Conservation (phyloP, 2,797 vertebrate species). For the Ceyx erithaca region DNA sequence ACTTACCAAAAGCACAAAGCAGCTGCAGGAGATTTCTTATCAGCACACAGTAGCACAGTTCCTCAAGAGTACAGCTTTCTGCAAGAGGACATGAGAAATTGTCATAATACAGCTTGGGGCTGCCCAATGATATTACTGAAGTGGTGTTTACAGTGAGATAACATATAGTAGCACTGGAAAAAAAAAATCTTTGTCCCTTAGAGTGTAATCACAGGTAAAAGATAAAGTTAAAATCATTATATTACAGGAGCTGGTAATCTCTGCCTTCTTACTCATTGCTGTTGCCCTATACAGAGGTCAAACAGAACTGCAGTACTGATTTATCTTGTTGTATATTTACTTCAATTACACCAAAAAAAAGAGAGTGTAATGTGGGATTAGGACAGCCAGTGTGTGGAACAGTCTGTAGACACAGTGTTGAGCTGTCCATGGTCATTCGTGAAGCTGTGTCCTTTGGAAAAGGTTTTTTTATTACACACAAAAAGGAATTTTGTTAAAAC, state of each 20-base stretch:
- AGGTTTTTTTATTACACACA: too few species aligned
- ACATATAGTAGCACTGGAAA: background rate
- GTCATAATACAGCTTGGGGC: background rate
- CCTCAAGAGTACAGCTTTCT: background rate
- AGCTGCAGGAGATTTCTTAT: background rate
- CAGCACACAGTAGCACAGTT: background rate
- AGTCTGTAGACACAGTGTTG: background rate
- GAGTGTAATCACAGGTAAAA: background rate
- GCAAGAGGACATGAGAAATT: background rate
- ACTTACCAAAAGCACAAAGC: conserved; percentile 14
- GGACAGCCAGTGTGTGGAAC: background rate
- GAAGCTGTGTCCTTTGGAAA: background rate
- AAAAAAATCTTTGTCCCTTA: conserved; percentile 14
- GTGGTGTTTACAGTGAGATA: background rate
- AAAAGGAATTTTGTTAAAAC: background rate
- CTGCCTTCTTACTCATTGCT: conserved; percentile 8
- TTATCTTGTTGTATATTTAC: background rate
- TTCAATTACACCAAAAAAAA: background rate
- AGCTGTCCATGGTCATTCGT: background rate
- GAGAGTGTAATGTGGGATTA: background rate
- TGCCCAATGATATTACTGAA: background rate
- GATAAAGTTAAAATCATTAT: background rate
- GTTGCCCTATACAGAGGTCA: background rate
- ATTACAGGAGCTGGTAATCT: background rate
- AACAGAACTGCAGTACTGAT: background rate